Percentiles rank a stretch among this genome's conserved stretches.
phyloP scores from a whole-genome alignment of 2,797 vertebrate species.

The Acipenser oxyrinchus region DNA sequence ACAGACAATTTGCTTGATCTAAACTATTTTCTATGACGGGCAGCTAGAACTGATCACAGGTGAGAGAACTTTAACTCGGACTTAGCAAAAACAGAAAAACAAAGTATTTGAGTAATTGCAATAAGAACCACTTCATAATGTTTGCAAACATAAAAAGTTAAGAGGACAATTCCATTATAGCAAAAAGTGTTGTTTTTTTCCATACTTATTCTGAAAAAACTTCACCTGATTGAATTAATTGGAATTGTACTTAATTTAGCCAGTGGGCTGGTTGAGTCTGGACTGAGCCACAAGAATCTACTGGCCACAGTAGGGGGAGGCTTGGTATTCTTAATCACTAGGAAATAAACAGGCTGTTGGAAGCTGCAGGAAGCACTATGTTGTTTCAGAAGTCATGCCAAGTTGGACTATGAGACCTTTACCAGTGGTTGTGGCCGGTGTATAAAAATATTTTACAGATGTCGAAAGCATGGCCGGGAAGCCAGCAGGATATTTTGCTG shows the following conservation, averaged over 20 bases:
- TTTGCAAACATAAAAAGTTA: constrained; percentile 39
- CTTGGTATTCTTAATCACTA: constrained; percentile 39
- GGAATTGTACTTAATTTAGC: constrained; percentile 27
- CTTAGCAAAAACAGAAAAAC: too few relatives aligned
- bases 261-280: constrained; percentile 40
- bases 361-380: constrained; percentile 35
- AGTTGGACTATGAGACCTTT: constrained; percentile 60
- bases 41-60: too few relatives aligned
- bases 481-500: constrained; percentile 32
- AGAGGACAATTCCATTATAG: constrained; percentile 31
- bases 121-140: background rate
- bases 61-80: too few relatives aligned
- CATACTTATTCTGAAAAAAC: too few relatives aligned
- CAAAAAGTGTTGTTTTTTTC: too few relatives aligned
- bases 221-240: too few relatives aligned
- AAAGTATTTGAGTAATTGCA: too few relatives aligned
- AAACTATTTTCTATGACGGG: too few relatives aligned
- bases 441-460: constrained; percentile 68
- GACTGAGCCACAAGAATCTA: constrained; percentile 36
- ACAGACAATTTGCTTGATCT: too few relatives aligned
- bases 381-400: constrained; percentile 63
- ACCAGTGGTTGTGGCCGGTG: constrained; percentile 53
- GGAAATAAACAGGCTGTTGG: constrained; percentile 49
- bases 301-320: constrained; percentile 25
- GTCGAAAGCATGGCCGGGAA: constrained; percentile 52